A percentile compares a stretch with the other conserved stretches of the same genome.
phyloP scores from a whole-genome alignment of 2,113 vertebrate species.

The Apistogramma diplotaenia region DNA sequence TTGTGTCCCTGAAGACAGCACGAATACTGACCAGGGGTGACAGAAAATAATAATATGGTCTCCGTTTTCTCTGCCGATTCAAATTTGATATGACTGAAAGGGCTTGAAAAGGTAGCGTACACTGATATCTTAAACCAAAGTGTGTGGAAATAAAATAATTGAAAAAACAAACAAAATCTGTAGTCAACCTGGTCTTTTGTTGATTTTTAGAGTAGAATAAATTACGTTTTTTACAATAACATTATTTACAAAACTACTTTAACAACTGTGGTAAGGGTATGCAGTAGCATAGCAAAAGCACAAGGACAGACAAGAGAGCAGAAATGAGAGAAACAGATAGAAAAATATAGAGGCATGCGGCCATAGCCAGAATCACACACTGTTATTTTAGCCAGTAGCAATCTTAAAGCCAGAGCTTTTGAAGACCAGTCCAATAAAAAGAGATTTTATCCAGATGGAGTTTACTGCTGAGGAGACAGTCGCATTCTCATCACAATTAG shows the following conservation, averaged over 20 bases:
- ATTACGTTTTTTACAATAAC: background rate
- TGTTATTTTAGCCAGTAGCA: conserved; percentile 47
- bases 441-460: conserved; percentile 65
- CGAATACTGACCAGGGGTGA: background rate
- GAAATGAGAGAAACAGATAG: conserved; percentile 16
- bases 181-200: too few relatives aligned
- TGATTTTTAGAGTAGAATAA: background rate
- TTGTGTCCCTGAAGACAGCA: background rate
- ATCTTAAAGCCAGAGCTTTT: conserved; percentile 36
- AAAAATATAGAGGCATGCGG: background rate
- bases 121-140: background rate
- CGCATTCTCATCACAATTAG: conserved; percentile 64
- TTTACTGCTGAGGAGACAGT: conserved; percentile 29
- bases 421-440: conserved; percentile 56
- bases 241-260: background rate
- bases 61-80: background rate
- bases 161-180: too few relatives aligned
- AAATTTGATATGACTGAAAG: background rate
- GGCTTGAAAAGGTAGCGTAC: background rate
- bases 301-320: background rate
- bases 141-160: background rate
- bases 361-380: conserved; percentile 16
- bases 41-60: background rate
- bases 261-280: background rate
- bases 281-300: background rate